These are phyloP conservation scores for Stomorhina lunata DNA, from an alignment of 2,888 invertebrate species.

Conservation along the genomic window DNA sequence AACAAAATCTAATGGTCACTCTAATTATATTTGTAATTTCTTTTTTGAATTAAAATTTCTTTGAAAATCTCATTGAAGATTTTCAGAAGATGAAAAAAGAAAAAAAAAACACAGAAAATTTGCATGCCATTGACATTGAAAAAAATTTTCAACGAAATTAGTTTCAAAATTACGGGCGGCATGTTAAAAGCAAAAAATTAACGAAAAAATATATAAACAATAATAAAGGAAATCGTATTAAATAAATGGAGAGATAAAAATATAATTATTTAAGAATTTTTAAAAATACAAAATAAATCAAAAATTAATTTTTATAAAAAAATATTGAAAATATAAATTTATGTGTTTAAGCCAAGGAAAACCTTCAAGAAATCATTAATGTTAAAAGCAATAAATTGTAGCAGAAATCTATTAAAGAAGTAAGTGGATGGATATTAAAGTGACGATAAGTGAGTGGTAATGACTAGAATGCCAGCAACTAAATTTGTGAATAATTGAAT, in stretches of 20 bases:
- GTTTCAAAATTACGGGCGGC: slow-evolving; percentile 65
- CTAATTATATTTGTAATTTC: not conserved
- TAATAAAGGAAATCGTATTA: too few species aligned
- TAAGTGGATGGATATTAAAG: slow-evolving; percentile 42
- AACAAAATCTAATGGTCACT: slow-evolving; percentile 21
- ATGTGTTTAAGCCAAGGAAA: not conserved
- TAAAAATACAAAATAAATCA: not conserved
- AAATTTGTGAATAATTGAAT: too few species aligned
- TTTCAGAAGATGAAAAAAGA: slow-evolving; percentile 17
- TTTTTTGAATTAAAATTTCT: slow-evolving; percentile 24
- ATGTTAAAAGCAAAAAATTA: slow-evolving; percentile 50
- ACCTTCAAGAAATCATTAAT: slow-evolving; percentile 4
- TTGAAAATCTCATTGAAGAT: slow-evolving; percentile 45
- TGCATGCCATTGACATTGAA: slow-evolving; percentile 69
- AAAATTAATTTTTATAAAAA: not conserved
- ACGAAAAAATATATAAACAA: slow-evolving; percentile 19
- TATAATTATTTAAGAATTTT: not conserved
- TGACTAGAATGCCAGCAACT: not conserved
- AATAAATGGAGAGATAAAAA: not conserved
- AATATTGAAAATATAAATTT: not conserved
- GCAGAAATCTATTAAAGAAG: slow-evolving; percentile 18
- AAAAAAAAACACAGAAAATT: not conserved
- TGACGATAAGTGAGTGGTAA: not conserved
- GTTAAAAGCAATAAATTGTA: not conserved
- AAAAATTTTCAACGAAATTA: slow-evolving; percentile 60